Base-by-base conservation (phyloP, 2,797 vertebrate species). In the Eulemur mongoz region DNA sequence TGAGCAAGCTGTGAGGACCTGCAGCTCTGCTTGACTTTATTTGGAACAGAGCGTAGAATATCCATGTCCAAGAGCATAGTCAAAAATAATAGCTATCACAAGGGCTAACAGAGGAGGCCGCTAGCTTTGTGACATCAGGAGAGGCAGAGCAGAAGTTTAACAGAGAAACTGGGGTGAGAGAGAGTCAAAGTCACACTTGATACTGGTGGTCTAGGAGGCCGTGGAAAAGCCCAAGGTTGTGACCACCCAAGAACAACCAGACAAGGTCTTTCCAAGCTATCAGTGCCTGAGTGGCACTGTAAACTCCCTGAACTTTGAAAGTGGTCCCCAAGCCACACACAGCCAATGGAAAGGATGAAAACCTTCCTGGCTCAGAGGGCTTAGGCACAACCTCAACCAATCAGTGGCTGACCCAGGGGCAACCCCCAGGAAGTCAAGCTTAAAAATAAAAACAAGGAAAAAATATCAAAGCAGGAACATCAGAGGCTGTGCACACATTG, bases 371-470 rank as follows among this genome's bases (percentile, higher is more conserved):
- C 52, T 78, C 32, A 17, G 17, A 23, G 38, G 23, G 30, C 80
- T 93, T 85, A 82, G 75, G 52, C 1, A 72, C 48, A 67, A 59
- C 30, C 65, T 78, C 54, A 32, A 59, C 40, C 20, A 50, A 69
- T 65, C 43, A 35, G 22, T 63, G 35, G 52, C 32, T 72, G 72
- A 54, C 23, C 57, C 27, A 89, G 35, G 25, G 35, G 15, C 32
- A 69, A 18, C 27, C 32, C 27, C 30, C n/a, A 65, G 59, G 80
- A 94, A 89, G 65, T 72, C 75, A 50, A 61, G 18, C 32, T 82
- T 78, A 93, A 87, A 78, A 87, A 76, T 61, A 80, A 91, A 65
- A 91, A 61, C 75, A 95, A 82, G 79, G 7, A 45, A 81, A 75
- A 57, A 48, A 23, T 25, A 40, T 78, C 23, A 76, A 81, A 48